Evolutionary conservation across 2,113 vertebrate species (phyloP), one percentile per base, ranked within the genome.

Genomic region (Calidris pygmaea): DNA sequence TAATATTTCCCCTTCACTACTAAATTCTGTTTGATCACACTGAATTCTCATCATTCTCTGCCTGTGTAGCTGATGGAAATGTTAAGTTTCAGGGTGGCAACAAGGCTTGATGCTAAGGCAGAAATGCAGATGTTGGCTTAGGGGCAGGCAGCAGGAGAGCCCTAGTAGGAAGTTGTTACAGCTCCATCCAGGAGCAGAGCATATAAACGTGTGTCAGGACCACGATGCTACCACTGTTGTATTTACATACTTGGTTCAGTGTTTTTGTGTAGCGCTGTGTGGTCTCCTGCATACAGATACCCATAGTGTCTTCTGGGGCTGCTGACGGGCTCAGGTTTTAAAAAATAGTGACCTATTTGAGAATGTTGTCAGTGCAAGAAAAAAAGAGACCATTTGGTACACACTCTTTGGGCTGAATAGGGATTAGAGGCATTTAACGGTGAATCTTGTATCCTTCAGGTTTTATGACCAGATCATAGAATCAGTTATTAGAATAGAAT

Each of bases 201-300:
- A 0, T 23, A 0, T 27, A 19, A 27, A 10, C 4, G 43, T 20
- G 35, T 37, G 35, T 23, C 37, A 47, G 74, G 16, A 59, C 12
- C 56, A 2, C 26, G 15, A 1, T 1, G 4, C 23, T 29, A 7
- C 13, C 24, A 0, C 45, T 15, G 24, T 7, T 50, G 35, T 24
- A 15, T 21, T 6, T 8, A 6, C 0, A 4, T 7, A 2, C 52
- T 81, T 26, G n/a, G 14, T 22, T 70, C 7, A 8, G 52, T 14
- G 53, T 9, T 39, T 24, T 26, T 16, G 29, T 37, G 14, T 30
- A 50, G 34, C 30, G 4, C 22, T 16, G n/a, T 17, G n/a, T 2
- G 0, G 11, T 43, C 48, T 56, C n/a, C 48, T 3, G 2, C 0
- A 3, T 7, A 17, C 22, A 37, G 41, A 3, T 16, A 27, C 1